Percentiles rank a stretch among this genome's conserved stretches.
Evolutionary conservation across 2,888 invertebrate genomes (phyloP).

Genomic region (Melitaea athalia): DNA sequence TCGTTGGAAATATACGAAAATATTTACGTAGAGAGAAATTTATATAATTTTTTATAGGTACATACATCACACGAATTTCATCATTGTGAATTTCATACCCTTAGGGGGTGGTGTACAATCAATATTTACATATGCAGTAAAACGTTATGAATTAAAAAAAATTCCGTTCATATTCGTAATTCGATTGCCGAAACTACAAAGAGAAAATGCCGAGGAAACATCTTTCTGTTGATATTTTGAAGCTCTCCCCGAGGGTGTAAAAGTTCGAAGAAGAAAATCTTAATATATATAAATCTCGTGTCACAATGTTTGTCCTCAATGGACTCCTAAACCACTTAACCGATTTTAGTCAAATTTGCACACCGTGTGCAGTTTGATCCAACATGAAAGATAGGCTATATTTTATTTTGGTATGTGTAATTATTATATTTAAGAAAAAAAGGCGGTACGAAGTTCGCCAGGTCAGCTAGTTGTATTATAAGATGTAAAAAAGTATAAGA

Average conservation of each 20-base stretch:
- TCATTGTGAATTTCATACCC: not conserved
- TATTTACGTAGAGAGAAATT: not conserved
- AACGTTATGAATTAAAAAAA: not conserved
- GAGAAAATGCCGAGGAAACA: not conserved
- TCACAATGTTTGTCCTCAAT: too few relatives aligned
- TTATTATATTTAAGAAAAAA: too few relatives aligned
- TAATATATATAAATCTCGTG: too few relatives aligned
- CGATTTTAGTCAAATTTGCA: too few relatives aligned
- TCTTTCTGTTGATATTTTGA: constrained; percentile 5
- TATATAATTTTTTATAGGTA: not conserved
- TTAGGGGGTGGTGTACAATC: not conserved
- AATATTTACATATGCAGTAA: not conserved
- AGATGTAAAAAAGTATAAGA: constrained; percentile 5
- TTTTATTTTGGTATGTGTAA: too few relatives aligned
- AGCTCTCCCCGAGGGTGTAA: constrained; percentile 8
- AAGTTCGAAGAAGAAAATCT: constrained; percentile 8
- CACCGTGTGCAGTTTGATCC: too few relatives aligned
- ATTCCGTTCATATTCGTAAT: not conserved
- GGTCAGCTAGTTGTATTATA: constrained; percentile 13
- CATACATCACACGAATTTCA: not conserved
- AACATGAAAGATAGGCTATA: too few relatives aligned
- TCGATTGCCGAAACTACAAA: not conserved
- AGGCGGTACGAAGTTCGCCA: too few relatives aligned
- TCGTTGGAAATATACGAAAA: not conserved
- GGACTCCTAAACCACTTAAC: too few relatives aligned